Conservation (phyloP, 2,888 invertebrate genomes). For the Noctua janthina region DNA sequence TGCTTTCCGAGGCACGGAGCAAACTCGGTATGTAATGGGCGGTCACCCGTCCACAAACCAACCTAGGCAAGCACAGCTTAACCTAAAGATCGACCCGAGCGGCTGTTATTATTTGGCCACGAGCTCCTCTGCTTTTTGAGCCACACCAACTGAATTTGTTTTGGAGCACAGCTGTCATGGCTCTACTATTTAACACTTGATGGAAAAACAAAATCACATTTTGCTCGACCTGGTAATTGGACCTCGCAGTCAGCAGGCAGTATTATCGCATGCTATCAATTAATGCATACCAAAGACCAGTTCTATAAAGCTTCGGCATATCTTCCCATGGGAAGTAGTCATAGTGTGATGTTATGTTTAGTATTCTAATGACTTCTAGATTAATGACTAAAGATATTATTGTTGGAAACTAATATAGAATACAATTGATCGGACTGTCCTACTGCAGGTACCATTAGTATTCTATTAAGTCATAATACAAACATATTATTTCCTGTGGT, state of each 20-base stretch:
- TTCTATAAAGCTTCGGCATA: background rate
- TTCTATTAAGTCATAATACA: slow-evolving; percentile 6
- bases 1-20: too few relatives aligned
- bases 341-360: background rate
- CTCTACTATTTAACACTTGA: too few relatives aligned
- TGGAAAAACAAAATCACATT: too few relatives aligned
- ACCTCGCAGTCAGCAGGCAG: background rate
- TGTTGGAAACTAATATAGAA: slow-evolving; percentile 26
- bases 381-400: slow-evolving; percentile 17
- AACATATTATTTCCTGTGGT: slow-evolving; percentile 18
- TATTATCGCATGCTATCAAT: background rate
- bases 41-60: too few relatives aligned
- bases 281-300: background rate
- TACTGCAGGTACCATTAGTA: background rate
- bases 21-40: too few relatives aligned
- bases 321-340: background rate
- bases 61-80: too few relatives aligned
- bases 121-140: too few relatives aligned
- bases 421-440: slow-evolving; percentile 13
- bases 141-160: too few relatives aligned
- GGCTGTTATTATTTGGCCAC: too few relatives aligned
- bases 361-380: slow-evolving; percentile 14
- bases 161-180: too few relatives aligned
- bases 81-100: too few relatives aligned
- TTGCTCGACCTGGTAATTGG: background rate